These are phyloP conservation scores for Chironex yamaguchii DNA, from an alignment of 30 jellyfish, hydroid and myxozoan genomes.

Conservation along the genomic window DNA sequence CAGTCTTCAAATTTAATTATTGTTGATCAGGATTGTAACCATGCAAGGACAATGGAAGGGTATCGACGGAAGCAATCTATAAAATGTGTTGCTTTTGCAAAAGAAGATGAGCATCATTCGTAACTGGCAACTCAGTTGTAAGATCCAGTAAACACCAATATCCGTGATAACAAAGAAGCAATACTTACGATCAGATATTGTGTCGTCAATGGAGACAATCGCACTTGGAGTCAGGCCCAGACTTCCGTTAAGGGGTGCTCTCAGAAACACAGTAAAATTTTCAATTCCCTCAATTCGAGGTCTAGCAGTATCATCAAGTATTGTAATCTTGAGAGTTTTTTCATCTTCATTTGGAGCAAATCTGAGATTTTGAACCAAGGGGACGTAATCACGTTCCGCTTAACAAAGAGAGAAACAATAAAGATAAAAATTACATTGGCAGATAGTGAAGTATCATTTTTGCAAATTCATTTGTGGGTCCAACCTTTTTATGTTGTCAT, in stretches of 20 bases:
- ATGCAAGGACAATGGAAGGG: too few species aligned
- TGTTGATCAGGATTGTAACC: too few species aligned
- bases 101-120: too few species aligned
- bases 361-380: constrained; percentile 70
- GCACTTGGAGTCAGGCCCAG: constrained; percentile 77
- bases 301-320: constrained; percentile 90
- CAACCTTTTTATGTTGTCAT: too few species aligned
- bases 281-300: constrained; percentile 91
- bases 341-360: constrained; percentile 79
- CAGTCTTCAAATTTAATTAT: too few species aligned
- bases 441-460: not conserved
- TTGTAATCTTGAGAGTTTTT: constrained; percentile 69
- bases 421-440: not conserved
- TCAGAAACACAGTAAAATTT: constrained; percentile 76
- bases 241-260: constrained; percentile 81
- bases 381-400: constrained; percentile 93
- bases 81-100: too few species aligned
- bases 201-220: constrained; percentile 90
- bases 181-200: constrained; percentile 86
- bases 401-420: not conserved
- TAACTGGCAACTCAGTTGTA: too few species aligned
- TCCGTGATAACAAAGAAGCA: too few species aligned
- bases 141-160: too few species aligned
- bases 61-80: too few species aligned
- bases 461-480: too few species aligned